Evolutionary conservation across 2,888 invertebrate species (phyloP).

Genomic region (Matsumyia berberina): DNA sequence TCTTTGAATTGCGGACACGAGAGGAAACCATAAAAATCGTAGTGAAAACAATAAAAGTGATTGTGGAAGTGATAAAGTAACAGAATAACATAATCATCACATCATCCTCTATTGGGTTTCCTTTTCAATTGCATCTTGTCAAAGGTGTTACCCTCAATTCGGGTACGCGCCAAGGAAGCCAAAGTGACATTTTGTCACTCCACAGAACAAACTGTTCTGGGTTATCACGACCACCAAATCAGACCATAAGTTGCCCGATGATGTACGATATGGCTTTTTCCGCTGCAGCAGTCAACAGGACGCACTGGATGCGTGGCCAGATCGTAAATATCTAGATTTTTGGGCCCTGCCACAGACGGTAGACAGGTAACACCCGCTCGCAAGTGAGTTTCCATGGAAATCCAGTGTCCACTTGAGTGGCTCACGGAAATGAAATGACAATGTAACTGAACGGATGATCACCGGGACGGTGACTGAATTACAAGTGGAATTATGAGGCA

Average conservation of each 20-base stretch:
- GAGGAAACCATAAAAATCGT: constrained; percentile 47
- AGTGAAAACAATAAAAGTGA: constrained; percentile 42
- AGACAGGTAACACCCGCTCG: constrained; percentile 67
- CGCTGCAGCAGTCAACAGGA: constrained; percentile 57
- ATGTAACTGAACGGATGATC: constrained; percentile 72
- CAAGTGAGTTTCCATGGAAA: constrained; percentile 62
- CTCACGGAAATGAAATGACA: constrained; percentile 75
- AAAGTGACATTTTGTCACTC: constrained; percentile 31
- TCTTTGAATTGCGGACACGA: constrained; percentile 36
- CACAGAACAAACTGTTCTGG: constrained; percentile 25
- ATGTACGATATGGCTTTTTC: constrained; percentile 70
- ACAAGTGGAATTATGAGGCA: constrained; percentile 70
- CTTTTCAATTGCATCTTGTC: constrained; percentile 37
- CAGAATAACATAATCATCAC: constrained; percentile 58
- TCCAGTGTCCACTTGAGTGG: constrained; percentile 62
- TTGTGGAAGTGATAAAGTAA: constrained; percentile 53
- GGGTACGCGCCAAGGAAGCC: constrained; percentile 20
- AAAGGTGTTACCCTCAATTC: constrained; percentile 9
- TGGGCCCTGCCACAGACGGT: constrained; percentile 44
- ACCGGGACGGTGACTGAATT: constrained; percentile 64
- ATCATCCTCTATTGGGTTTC: constrained; percentile 32
- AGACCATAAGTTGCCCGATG: constrained; percentile 67
- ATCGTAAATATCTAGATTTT: constrained; percentile 73
- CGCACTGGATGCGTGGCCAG: constrained; percentile 57
- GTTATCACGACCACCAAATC: constrained; percentile 63